Evolutionary conservation across 1,140 invertebrate genomes (phyloP), one percentile per base, ranked within the genome.

Genomic region (Meloidogyne exigua): DNA sequence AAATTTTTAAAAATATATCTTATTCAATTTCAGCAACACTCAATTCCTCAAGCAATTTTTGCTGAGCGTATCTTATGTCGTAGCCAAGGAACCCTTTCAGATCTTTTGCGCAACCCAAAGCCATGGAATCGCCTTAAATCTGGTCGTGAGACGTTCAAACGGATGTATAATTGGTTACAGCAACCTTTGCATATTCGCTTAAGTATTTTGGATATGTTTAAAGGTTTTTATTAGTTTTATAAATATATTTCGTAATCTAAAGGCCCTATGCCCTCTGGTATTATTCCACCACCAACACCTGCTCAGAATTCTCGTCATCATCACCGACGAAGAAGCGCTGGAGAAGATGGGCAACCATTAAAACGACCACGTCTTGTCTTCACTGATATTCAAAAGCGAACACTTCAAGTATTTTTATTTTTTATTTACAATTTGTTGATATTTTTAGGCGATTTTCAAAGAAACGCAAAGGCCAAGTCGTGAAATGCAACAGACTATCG

Each of bases 401-500:
- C 96, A 89, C 92, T 99, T 2, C 77, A 79, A 69, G 77, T 79
- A 36, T 18, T 18, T 18, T 25, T 39, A 32, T 4, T 39, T 7
- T 39, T 9, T 39, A 39, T 3, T 39, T 39, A 9, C 10, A 39
- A 39, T 39, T 39, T 62, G n/a, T 62, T 39, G 70, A 36, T 12
- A 76, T 36, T 68, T 81, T 80, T 62, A 80, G 62, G 80, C 72
- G 21, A 90, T 90, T 78, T 90, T 90, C 69, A 91, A 98, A 93
- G 96, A 99, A 91, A 99, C 96, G 72, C 98, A 98, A 89, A 91
- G 96, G 89, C 96, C 96, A 80, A 97, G 95, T 80, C 98, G 98
- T 89, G 96, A 99, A 90, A 99, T 99, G 96, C 96, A 99, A 90
- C 94, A 97, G 82, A 98, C 96, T 79, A 99, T 99, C 89, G 95